A percentile compares a stretch with the other conserved stretches of the same genome.
Evolutionary conservation across 2,113 vertebrate genomes (phyloP).

Genomic region (Heterocephalus glaber): DNA sequence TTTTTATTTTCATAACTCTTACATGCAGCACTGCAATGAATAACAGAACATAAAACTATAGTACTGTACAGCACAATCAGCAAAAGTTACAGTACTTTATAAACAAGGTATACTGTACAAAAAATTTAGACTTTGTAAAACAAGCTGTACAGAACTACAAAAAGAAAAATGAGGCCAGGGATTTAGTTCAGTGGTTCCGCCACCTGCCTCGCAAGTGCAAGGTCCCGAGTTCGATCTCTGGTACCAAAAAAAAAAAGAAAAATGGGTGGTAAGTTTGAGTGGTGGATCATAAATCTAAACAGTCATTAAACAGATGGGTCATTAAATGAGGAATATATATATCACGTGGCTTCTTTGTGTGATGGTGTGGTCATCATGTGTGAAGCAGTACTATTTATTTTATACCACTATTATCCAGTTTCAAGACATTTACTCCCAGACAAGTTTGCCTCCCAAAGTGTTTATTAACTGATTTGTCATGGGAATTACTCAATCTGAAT

Average conservation of each 20-base stretch:
- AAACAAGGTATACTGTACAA: background rate
- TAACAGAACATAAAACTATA: background rate
- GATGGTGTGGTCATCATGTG: accelerated
- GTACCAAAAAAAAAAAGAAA: too few relatives aligned
- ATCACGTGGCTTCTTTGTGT: background rate
- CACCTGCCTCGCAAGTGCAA: too few relatives aligned
- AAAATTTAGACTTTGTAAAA: background rate
- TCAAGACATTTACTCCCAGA: background rate
- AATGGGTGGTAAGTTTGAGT: background rate
- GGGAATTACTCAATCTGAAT: background rate
- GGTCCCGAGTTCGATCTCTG: too few relatives aligned
- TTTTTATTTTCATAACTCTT: background rate
- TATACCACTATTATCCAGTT: accelerated
- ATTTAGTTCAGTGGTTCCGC: too few relatives aligned
- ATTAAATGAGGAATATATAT: background rate
- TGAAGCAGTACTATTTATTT: background rate
- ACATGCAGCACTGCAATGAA: background rate
- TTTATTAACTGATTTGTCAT: background rate
- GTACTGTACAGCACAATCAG: background rate
- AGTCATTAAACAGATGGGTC: background rate
- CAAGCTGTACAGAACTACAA: background rate
- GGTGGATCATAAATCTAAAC: too few relatives aligned
- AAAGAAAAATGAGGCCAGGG: too few relatives aligned
- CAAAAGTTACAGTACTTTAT: background rate
- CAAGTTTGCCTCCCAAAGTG: background rate